Evolutionary conservation across 1,140 invertebrate species (phyloP).

Genomic region (Trachelipus rathkii): DNA sequence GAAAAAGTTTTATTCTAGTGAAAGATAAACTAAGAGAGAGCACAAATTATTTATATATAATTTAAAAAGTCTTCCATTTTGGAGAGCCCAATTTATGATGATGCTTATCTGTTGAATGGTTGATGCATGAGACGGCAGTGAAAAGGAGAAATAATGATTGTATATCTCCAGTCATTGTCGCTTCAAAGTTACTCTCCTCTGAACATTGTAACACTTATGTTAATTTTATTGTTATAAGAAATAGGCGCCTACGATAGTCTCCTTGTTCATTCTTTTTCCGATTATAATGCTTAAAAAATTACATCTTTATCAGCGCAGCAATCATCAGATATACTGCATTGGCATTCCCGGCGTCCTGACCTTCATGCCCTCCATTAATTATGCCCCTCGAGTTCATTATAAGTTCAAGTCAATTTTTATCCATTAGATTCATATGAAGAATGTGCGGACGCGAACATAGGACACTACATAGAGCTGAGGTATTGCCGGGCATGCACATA

Average conservation of each 20-base stretch:
- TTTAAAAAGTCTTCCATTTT: background rate
- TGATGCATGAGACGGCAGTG: no score
- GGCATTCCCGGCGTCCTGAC: slow-evolving; percentile 45
- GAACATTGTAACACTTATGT: no score
- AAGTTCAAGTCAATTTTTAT: slow-evolving; percentile 47
- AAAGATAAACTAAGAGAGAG: background rate
- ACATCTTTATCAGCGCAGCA: slow-evolving; percentile 45
- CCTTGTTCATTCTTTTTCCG: slow-evolving; percentile 46
- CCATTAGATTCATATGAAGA: slow-evolving; percentile 46
- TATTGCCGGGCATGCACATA: slow-evolving; percentile 22
- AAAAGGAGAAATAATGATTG: no score
- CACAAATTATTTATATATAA: background rate
- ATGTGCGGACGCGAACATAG: slow-evolving; percentile 39
- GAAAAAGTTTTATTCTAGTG: background rate
- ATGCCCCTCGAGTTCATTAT: slow-evolving; percentile 46
- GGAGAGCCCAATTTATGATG: background rate
- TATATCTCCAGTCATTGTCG: no score
- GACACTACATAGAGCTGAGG: slow-evolving; percentile 38
- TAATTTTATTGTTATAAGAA: background rate
- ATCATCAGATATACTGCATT: slow-evolving; percentile 46
- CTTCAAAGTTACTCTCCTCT: no score
- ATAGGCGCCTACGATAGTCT: slow-evolving; percentile 3
- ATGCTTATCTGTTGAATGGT: no score
- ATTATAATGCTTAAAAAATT: slow-evolving; percentile 47
- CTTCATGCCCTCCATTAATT: slow-evolving; percentile 44